These are phyloP conservation scores for Pherbina coryleti DNA, from an alignment of 2,888 invertebrate species.

Conservation along the genomic window DNA sequence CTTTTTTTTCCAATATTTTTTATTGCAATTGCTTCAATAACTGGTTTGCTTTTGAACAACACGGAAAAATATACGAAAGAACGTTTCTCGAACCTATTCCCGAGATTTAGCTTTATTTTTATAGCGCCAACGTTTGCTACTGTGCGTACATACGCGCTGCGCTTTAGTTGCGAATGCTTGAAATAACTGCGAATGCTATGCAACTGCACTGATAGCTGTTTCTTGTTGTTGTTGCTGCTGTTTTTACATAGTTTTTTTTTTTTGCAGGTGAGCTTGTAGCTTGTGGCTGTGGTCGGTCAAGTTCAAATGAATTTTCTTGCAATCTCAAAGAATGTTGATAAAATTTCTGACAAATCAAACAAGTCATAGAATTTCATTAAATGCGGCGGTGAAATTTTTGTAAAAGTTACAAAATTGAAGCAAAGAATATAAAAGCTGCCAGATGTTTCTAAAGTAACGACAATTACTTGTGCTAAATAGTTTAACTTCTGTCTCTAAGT, in stretches of 20 bases:
- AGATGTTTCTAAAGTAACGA: too few relatives aligned
- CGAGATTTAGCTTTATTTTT: too few relatives aligned
- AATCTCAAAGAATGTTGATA: background rate
- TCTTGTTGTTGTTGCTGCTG: background rate
- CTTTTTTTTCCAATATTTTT: background rate
- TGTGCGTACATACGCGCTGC: too few relatives aligned
- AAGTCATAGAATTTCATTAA: background rate
- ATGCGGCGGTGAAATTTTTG: background rate
- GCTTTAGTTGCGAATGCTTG: too few relatives aligned
- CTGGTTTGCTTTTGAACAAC: background rate
- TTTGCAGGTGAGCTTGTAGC: background rate
- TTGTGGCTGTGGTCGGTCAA: background rate
- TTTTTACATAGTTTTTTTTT: too few relatives aligned
- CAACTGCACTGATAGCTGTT: background rate
- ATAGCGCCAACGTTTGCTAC: too few relatives aligned
- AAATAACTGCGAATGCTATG: background rate
- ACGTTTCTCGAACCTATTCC: too few relatives aligned
- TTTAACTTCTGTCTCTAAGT: too few relatives aligned
- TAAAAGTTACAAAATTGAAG: background rate
- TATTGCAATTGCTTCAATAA: background rate
- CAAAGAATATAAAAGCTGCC: background rate
- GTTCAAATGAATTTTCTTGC: slow-evolving; percentile 9
- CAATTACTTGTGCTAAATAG: too few relatives aligned
- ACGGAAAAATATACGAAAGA: too few relatives aligned
- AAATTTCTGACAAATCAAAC: background rate